Conservation (phyloP, 2,113 vertebrate species). For the Burhinus bistriatus region DNA sequence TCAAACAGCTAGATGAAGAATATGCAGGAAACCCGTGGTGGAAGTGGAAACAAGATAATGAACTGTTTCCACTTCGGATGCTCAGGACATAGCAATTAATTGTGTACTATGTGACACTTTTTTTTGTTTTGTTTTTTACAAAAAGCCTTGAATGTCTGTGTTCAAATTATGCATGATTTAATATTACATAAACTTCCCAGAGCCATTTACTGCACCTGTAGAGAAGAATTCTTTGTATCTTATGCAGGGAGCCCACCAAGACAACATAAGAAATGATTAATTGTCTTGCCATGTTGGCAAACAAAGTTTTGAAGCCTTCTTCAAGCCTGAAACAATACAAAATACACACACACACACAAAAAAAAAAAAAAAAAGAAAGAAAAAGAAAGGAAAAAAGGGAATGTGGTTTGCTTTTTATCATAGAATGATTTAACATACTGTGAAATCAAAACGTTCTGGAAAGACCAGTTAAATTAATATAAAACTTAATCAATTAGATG, state of each 20-base stretch:
- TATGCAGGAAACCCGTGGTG: neutral
- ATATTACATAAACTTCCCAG: neutral
- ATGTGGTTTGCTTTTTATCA: neutral
- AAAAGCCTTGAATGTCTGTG: neutral
- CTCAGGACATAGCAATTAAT: neutral
- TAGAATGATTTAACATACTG: neutral
- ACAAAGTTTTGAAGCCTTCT: neutral
- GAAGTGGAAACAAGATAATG: neutral
- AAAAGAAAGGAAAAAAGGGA: neutral
- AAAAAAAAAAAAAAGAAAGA: neutral
- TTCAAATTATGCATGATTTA: neutral
- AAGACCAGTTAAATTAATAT: neutral
- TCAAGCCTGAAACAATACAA: neutral
- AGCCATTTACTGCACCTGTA: neutral
- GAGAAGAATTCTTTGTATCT: neutral
- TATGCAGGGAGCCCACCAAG: neutral
- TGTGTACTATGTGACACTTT: accelerated
- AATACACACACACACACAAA: neutral
- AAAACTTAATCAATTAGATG: neutral
- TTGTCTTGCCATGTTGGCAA: neutral
- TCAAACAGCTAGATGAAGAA: neutral
- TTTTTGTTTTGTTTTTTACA: neutral
- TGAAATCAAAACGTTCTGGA: neutral
- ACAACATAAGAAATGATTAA: neutral
- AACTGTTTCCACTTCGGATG: neutral